Evolutionary conservation across 2,113 vertebrate genomes (phyloP).

Genomic region (Fulica atra): DNA sequence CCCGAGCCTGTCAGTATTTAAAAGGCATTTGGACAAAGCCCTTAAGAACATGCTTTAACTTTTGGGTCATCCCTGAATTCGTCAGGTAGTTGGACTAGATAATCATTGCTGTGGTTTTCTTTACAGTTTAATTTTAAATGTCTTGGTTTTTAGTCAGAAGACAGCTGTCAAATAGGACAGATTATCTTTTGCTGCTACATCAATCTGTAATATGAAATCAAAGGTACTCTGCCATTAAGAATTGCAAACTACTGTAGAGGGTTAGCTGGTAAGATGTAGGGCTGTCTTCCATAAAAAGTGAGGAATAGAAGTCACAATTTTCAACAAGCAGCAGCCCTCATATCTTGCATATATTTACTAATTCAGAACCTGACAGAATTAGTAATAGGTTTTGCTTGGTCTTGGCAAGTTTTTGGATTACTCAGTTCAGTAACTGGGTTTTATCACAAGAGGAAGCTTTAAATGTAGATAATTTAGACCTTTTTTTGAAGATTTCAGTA

Average conservation of each 20-base stretch:
- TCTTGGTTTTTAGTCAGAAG: neutral
- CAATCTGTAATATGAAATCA: neutral
- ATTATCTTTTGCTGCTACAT: neutral
- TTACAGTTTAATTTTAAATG: neutral
- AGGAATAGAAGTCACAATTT: slow-evolving; percentile 3
- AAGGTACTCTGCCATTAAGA: neutral
- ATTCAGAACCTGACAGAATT: neutral
- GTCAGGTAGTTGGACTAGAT: too few relatives aligned
- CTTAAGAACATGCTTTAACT: too few relatives aligned
- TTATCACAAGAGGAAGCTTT: neutral
- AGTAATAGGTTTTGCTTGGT: neutral
- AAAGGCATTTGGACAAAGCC: too few relatives aligned
- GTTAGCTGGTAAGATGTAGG: neutral
- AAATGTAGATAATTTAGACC: neutral
- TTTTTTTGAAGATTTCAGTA: neutral
- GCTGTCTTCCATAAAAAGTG: slow-evolving; percentile 2
- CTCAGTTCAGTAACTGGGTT: neutral
- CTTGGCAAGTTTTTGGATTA: neutral
- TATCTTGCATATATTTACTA: neutral
- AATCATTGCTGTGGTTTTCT: neutral
- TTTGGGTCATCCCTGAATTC: too few relatives aligned
- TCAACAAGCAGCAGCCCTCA: neutral
- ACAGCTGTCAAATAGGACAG: neutral
- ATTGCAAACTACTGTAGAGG: neutral
- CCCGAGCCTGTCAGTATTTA: too few relatives aligned